Conservation (phyloP, 2,797 vertebrate species). For the Poeciliopsis turneri region DNA sequence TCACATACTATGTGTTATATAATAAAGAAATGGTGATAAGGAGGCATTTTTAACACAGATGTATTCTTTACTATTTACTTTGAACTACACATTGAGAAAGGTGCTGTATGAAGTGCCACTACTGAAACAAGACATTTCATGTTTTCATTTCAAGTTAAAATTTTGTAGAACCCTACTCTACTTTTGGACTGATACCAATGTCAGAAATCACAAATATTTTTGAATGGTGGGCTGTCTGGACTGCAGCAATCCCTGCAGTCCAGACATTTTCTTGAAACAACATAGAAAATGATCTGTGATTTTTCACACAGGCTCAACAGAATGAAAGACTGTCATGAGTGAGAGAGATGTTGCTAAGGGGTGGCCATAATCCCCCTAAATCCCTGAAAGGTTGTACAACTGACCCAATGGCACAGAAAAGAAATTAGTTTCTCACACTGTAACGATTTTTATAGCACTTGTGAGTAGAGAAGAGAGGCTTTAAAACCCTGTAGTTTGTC, state of each 20-base stretch:
- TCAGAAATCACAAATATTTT: background rate
- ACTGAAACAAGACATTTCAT: background rate
- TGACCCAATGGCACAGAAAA: conserved; percentile 72
- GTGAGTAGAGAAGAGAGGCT: conserved; percentile 49
- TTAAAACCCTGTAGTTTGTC: conserved; percentile 46
- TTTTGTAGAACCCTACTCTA: background rate
- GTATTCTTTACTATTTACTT: background rate
- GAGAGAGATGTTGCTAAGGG: conserved; percentile 45
- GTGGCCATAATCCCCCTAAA: conserved; percentile 72
- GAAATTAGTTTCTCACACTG: conserved; percentile 71
- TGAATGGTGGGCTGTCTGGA: background rate
- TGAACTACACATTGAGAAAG: background rate
- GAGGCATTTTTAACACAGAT: background rate
- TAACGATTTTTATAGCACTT: conserved; percentile 62
- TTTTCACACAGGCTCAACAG: background rate
- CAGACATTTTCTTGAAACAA: background rate
- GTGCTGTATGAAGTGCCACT: background rate
- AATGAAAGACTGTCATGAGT: conserved; percentile 51
- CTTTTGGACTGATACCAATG: background rate
- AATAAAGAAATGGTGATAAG: background rate
- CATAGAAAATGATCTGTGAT: background rate
- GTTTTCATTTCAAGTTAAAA: background rate
- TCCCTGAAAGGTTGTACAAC: conserved; percentile 67
- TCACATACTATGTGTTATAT: background rate
- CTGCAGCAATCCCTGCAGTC: background rate